phyloP scores from a whole-genome alignment of 1,140 invertebrate species.

The Brevipalpus yothersi region DNA sequence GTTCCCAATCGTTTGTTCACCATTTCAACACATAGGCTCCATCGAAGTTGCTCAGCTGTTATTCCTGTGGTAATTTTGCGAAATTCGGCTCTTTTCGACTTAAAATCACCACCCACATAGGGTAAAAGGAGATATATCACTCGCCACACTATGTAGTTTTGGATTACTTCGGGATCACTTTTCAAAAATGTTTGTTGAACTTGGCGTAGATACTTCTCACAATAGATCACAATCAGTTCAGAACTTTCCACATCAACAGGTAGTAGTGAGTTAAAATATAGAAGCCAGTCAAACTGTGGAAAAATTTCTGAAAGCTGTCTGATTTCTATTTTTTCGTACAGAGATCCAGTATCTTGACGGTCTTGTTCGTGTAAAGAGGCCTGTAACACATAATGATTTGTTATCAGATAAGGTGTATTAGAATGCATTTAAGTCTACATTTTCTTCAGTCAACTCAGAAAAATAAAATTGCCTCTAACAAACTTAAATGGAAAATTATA shows the following conservation, averaged over 20 bases:
- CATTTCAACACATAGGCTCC: slow-evolving; percentile 34
- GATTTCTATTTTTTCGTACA: slow-evolving; percentile 7
- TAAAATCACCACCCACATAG: slow-evolving; percentile 57
- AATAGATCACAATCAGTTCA: slow-evolving; percentile 8
- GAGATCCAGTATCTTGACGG: slow-evolving; percentile 48
- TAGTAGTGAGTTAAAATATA: slow-evolving; percentile 8
- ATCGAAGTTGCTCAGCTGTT: slow-evolving; percentile 46
- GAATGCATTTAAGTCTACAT: too few species aligned
- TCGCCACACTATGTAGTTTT: slow-evolving; percentile 38
- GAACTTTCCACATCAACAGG: background rate
- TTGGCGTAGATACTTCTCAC: slow-evolving; percentile 1
- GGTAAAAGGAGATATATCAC: slow-evolving; percentile 39
- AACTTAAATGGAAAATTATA: too few species aligned
- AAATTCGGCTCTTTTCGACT: slow-evolving; percentile 46
- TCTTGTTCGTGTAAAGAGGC: slow-evolving; percentile 49
- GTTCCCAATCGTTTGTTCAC: slow-evolving; percentile 60
- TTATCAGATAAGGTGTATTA: too few species aligned
- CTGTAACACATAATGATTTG: slow-evolving; percentile 22
- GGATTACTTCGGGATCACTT: slow-evolving; percentile 27
- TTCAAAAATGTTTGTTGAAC: slow-evolving; percentile 2
- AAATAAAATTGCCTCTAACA: too few species aligned
- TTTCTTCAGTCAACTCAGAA: too few species aligned
- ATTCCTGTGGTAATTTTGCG: slow-evolving; percentile 48
- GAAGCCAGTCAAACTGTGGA: slow-evolving; percentile 8
- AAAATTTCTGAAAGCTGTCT: slow-evolving; percentile 4